phyloP scores from a whole-genome alignment of 2,797 vertebrate genomes.

The Sphaeramia orbicularis region DNA sequence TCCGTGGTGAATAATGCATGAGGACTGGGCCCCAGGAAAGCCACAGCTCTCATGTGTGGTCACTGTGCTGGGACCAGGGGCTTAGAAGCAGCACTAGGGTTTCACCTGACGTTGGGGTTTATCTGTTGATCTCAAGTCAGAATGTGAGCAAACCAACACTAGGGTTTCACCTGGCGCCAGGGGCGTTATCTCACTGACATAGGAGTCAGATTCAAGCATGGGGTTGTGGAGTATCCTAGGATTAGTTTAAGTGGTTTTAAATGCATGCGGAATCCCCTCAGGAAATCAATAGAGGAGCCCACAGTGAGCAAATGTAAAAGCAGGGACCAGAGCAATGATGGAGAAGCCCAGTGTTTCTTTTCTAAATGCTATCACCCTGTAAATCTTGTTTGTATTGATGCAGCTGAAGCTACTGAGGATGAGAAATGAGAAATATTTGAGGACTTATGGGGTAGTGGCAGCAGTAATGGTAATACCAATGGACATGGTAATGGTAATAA shows the following conservation, averaged over 20 bases:
- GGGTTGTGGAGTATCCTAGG: constrained; percentile 36
- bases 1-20: constrained; percentile 70
- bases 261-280: constrained; percentile 29
- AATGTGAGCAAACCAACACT: constrained; percentile 38
- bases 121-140: constrained; percentile 57
- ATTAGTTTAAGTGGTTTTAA: constrained; percentile 24
- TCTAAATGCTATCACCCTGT: not conserved
- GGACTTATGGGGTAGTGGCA: not conserved
- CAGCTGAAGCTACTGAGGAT: not conserved
- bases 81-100: constrained; percentile 38
- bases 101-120: constrained; percentile 53
- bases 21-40: constrained; percentile 34
- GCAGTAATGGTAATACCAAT: not conserved
- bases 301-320: not conserved
- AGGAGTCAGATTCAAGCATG: constrained; percentile 30
- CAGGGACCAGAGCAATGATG: not conserved
- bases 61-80: constrained; percentile 40
- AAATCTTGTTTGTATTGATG: not conserved
- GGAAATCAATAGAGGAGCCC: constrained; percentile 15
- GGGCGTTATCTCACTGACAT: constrained; percentile 23
- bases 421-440: not conserved
- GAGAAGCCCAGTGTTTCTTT: not conserved
- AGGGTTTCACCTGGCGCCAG: constrained; percentile 45
- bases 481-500: not conserved
- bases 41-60: constrained; percentile 68